Evolutionary conservation across 2,888 invertebrate genomes (phyloP), one percentile per base, ranked within the genome.

Genomic region (Lochmaea capreae): DNA sequence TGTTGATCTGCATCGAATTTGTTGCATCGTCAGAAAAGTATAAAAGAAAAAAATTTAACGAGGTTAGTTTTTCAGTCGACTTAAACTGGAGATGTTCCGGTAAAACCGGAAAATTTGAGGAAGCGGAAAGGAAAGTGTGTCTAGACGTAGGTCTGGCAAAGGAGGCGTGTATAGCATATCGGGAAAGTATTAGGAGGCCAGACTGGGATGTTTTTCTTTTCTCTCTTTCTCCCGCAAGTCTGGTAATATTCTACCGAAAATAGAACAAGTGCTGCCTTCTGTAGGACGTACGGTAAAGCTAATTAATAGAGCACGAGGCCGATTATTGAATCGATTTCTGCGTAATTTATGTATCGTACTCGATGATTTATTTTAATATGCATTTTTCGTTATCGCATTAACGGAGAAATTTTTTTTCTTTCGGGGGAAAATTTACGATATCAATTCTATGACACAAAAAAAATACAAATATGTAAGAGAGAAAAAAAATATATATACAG

Each of bases 91-190:
- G 11, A 11, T 16, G 58, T 8, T 9, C 9, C 22, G 10, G 39
- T 10, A 49, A 63, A 43, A 46, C 39, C 42, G 63, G 63, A 63
- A 63, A 63, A 63, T 63, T 63, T 0, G 58, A 18, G 58, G 18
- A 58, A 58, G 26, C 63, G 63, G 39, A 63, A 63, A 63, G 42
- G 63, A 16, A 63, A 63, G 16, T 58, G 10, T 43, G 63, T 63
- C 63, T 63, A 63, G 63, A 63, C 63, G 63, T 4, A 43, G 16
- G 63, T 63, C 63, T 63, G 63, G 42, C 42, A 43, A 33, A 33
- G 6, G 49, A n/a, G 12, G 18, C 59, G 18, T 14, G 12, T 59
- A 11, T 22, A 12, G 59, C 12, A 26, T 22, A 26, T 59, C 12
- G 59, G 10, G 26, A 26, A 43, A 43, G 59, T 12, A 22, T 22